A percentile compares a stretch with the other conserved stretches of the same genome.
Evolutionary conservation across 1,140 invertebrate species (phyloP).

Genomic region (Artemia franciscana): DNA sequence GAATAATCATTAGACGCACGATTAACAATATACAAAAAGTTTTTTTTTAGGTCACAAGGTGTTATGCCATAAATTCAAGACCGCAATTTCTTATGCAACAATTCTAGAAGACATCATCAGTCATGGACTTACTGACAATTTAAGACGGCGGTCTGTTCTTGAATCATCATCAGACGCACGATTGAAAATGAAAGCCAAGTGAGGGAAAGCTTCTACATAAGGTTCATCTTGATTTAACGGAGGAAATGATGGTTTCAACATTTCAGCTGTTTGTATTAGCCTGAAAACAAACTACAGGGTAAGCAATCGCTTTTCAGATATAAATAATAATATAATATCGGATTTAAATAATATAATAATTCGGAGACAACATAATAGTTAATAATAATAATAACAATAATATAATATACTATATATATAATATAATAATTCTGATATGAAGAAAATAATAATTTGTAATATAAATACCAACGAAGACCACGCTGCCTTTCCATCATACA

Average conservation of each 20-base stretch:
- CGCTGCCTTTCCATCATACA: too few species aligned
- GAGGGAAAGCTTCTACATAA: conserved; percentile 42
- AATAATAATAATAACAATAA: too few species aligned
- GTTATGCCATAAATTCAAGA: background rate
- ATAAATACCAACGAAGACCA: too few species aligned
- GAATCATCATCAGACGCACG: conserved; percentile 43
- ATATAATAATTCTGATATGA: too few species aligned
- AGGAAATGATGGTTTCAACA: conserved; percentile 50
- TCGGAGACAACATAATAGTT: too few species aligned
- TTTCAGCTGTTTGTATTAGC: conserved; percentile 58
- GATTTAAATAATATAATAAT: too few species aligned
- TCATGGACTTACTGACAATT: background rate
- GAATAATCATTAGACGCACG: background rate
- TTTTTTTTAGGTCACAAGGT: background rate
- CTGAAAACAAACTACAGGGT: too few species aligned
- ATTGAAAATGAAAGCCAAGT: conserved; percentile 51
- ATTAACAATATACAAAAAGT: background rate
- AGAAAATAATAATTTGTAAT: too few species aligned
- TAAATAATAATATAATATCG: too few species aligned
- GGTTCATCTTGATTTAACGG: conserved; percentile 35
- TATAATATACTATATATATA: too few species aligned
- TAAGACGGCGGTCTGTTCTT: background rate
- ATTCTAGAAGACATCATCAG: too few species aligned
- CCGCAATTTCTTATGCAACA: background rate
- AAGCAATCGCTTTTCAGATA: too few species aligned